These are phyloP conservation scores for Xiphydria camelus DNA, from an alignment of 2,888 invertebrate genomes.

Conservation along the genomic window DNA sequence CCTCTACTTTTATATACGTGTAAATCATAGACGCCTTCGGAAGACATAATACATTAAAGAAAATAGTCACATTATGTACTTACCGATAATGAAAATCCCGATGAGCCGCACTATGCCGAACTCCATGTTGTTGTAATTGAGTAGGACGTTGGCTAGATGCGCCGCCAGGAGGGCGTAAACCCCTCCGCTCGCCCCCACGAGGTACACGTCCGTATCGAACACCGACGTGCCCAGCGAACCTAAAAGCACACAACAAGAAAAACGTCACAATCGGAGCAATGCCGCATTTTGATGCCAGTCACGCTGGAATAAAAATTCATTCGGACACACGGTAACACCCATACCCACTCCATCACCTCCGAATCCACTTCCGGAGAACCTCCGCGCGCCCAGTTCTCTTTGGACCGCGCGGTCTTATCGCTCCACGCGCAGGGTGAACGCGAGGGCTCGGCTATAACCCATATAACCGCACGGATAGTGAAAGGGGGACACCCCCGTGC, in stretches of 20 bases:
- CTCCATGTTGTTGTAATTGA: conserved; percentile 96
- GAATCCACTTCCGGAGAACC: no score
- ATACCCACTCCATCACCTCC: no score
- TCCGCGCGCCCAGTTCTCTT: no score
- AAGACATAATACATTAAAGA: no score
- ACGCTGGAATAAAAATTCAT: background rate
- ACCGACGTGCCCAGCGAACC: conserved; percentile 82
- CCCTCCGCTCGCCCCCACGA: conserved; percentile 96
- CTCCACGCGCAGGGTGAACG: no score
- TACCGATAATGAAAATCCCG: conserved; percentile 89
- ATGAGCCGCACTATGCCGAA: conserved; percentile 87
- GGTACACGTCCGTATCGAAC: conserved; percentile 90
- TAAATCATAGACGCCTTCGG: no score
- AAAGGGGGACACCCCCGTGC: no score
- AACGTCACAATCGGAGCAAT: no score
- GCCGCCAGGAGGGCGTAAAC: conserved; percentile 96
- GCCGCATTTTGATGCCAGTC: background rate
- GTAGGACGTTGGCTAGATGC: conserved; percentile 91
- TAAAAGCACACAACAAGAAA: conserved; percentile 35
- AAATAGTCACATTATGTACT: conserved; percentile 54
- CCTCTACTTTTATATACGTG: no score
- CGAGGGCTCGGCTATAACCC: no score
- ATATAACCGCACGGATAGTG: no score
- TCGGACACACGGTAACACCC: background rate
- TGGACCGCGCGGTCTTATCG: no score